Conservation (phyloP, 2,113 vertebrate species). For the Ophthalmolycus amberensis region DNA sequence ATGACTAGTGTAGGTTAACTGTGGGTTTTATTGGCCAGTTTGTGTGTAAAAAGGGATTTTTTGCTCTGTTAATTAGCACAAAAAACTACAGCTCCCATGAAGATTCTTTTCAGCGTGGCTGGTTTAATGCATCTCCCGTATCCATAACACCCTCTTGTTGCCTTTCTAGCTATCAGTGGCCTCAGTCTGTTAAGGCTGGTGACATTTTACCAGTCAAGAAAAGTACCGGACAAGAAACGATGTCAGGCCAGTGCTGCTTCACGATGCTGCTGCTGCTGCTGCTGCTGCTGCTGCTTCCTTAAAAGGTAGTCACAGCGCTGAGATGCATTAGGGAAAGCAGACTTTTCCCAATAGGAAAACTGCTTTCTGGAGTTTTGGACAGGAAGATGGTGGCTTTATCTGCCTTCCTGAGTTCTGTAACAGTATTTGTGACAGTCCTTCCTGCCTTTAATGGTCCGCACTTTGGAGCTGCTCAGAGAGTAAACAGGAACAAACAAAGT, state of each 20-base stretch:
- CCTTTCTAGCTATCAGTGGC: background rate
- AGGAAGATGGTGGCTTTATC: conserved; percentile 36
- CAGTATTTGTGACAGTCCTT: background rate
- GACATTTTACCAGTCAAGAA: background rate
- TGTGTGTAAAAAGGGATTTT: background rate
- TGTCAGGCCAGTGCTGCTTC: background rate
- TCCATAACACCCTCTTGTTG: background rate
- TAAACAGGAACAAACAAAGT: conserved; percentile 66
- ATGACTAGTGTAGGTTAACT: background rate
- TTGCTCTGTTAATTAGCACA: background rate
- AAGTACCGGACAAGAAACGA: background rate
- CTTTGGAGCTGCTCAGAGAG: conserved; percentile 35
- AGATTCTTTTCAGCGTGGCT: background rate
- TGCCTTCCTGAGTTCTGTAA: conserved; percentile 25
- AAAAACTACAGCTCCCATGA: background rate
- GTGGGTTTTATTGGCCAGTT: background rate
- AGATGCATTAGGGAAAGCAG: background rate
- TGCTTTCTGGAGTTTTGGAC: background rate
- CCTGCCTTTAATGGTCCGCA: conserved; percentile 28
- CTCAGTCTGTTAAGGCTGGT: background rate
- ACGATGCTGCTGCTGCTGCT: background rate
- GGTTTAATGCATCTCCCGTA: background rate
- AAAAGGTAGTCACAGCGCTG: conserved; percentile 12
- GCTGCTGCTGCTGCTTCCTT: conserved; percentile 27
- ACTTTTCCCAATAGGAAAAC: background rate